phyloP scores from a whole-genome alignment of 2,113 vertebrate genomes.

The Petromus typicus region DNA sequence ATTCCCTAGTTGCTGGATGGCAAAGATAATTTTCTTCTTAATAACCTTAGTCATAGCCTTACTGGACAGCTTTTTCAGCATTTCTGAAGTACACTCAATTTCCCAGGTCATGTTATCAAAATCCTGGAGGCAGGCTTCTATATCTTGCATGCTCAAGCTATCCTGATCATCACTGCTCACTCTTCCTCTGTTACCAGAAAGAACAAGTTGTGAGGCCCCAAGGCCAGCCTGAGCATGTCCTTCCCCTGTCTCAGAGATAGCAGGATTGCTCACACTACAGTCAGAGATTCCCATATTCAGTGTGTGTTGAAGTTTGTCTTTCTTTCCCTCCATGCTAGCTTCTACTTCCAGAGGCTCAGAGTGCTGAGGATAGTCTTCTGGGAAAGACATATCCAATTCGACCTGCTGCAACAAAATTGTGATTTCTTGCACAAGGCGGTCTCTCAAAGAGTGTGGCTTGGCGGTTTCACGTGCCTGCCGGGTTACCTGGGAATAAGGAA shows the following conservation, averaged over 20 bases:
- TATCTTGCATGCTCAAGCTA: conserved; percentile 66
- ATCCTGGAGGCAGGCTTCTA: conserved; percentile 84
- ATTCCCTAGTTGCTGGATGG: conserved; percentile 88
- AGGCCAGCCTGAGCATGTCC: background rate
- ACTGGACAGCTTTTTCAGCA: conserved; percentile 86
- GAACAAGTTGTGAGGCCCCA: background rate
- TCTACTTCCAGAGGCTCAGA: conserved; percentile 16
- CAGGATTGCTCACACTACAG: background rate
- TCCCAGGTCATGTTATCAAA: conserved; percentile 92
- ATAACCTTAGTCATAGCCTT: conserved; percentile 85
- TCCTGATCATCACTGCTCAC: background rate
- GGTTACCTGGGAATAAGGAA: conserved; percentile 22
- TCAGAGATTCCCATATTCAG: background rate
- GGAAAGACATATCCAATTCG: conserved; percentile 31
- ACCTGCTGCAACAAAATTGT: conserved; percentile 83
- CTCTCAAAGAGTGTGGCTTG: conserved; percentile 78
- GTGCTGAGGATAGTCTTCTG: conserved; percentile 57
- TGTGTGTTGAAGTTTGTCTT: background rate
- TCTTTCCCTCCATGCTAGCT: background rate
- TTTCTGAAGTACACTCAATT: conserved; percentile 90
- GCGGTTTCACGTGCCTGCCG: conserved; percentile 52
- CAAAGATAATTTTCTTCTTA: conserved; percentile 87
- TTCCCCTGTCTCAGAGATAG: background rate
- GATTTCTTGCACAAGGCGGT: conserved; percentile 85
- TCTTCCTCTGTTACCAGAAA: background rate